Conservation (phyloP, 2,888 invertebrate species). For the Gasteruption jaculator region DNA sequence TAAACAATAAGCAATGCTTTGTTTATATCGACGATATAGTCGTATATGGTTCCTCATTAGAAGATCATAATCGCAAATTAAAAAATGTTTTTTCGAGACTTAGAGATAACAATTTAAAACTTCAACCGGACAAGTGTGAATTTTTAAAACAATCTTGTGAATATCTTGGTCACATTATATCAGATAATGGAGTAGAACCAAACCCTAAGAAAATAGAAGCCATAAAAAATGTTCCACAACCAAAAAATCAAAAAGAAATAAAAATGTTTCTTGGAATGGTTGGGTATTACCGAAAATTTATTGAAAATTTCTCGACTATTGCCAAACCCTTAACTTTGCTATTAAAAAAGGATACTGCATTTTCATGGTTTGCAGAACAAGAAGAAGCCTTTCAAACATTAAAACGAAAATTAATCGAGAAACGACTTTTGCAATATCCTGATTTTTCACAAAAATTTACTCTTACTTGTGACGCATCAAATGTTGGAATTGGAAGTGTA, state of each 20-base stretch:
- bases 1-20: slow-evolving; percentile 28
- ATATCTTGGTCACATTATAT: slow-evolving; percentile 27
- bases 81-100: slow-evolving; percentile 12
- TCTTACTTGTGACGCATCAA: slow-evolving; percentile 10
- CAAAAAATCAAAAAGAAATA: slow-evolving; percentile 12
- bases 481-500: slow-evolving; percentile 10
- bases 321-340: slow-evolving; percentile 26
- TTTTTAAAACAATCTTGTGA: slow-evolving; percentile 15
- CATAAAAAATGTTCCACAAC: slow-evolving; percentile 11
- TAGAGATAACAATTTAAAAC: slow-evolving; percentile 9
- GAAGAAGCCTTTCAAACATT: slow-evolving; percentile 20
- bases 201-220: slow-evolving; percentile 20
- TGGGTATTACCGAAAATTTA: slow-evolving; percentile 3
- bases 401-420: slow-evolving; percentile 22
- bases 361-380: slow-evolving; percentile 14
- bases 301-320: slow-evolving; percentile 19
- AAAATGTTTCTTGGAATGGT: slow-evolving; percentile 9
- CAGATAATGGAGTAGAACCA: slow-evolving; percentile 22
- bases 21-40: slow-evolving; percentile 22
- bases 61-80: slow-evolving; percentile 15
- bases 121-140: no score
- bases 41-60: slow-evolving; percentile 10
- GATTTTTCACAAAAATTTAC: slow-evolving; percentile 32
- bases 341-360: slow-evolving; percentile 14
- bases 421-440: no score